These are phyloP conservation scores for Apodemus speciosus DNA, from an alignment of 2,113 vertebrate genomes.

Conservation along the genomic window DNA sequence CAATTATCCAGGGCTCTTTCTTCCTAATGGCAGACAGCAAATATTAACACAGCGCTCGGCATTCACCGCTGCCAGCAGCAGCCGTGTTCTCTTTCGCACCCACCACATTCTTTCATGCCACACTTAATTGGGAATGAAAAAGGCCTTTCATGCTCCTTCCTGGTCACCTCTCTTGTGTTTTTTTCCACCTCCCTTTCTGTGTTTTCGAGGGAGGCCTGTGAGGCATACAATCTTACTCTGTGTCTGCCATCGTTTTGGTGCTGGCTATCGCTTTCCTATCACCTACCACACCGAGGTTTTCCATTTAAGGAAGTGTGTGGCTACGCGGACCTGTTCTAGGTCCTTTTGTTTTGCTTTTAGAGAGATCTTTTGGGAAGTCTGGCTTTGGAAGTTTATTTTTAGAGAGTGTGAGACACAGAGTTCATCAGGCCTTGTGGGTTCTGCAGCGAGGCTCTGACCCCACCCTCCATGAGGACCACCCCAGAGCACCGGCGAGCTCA, in stretches of 20 bases:
- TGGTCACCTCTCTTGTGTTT: background rate
- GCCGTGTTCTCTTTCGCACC: background rate
- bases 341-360: background rate
- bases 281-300: background rate
- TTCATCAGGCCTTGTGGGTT: too few relatives aligned
- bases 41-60: accelerated
- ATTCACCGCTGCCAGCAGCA: background rate
- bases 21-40: background rate
- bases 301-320: background rate
- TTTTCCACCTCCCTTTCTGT: background rate
- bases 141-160: background rate
- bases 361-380: background rate
- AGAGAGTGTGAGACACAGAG: accelerated
- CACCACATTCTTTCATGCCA: background rate
- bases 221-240: accelerated
- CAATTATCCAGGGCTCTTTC: slow-evolving; percentile 53
- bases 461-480: background rate
- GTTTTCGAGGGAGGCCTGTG: background rate
- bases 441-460: accelerated
- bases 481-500: background rate
- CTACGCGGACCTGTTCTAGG: background rate
- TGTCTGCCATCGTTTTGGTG: accelerated
- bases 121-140: slow-evolving; percentile 29
- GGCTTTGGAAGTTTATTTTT: background rate
- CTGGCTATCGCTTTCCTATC: background rate